phyloP scores from a whole-genome alignment of 2,888 invertebrate species.

The Pachycephus smyrnensis region DNA sequence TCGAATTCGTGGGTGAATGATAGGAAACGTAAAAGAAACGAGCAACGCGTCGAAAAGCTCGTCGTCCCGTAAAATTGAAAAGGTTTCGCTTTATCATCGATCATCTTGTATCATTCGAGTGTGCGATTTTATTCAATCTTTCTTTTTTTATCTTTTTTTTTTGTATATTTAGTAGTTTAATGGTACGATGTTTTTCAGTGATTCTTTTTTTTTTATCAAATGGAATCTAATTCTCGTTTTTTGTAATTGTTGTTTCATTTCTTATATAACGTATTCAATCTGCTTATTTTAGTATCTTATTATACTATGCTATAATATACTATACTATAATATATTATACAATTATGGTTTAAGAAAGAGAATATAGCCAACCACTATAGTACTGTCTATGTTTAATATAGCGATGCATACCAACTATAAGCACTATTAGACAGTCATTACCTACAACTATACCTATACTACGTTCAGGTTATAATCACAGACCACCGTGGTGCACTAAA shows the following conservation, averaged over 20 bases:
- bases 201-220: background rate
- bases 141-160: background rate
- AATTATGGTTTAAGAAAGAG: background rate
- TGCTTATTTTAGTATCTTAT: background rate
- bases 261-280: no score
- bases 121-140: background rate
- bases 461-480: background rate
- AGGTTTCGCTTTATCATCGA: background rate
- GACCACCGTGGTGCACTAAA: background rate
- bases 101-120: background rate
- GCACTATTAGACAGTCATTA: background rate
- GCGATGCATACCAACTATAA: background rate
- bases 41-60: background rate
- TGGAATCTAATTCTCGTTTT: background rate
- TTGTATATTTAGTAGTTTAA: background rate
- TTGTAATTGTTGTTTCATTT: no score
- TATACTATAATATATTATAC: no score
- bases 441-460: background rate
- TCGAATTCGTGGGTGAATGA: background rate
- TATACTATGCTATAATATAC: background rate
- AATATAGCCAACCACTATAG: background rate
- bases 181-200: background rate
- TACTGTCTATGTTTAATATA: background rate
- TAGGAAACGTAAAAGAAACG: background rate
- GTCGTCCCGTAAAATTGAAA: background rate